A percentile compares a stretch with the other conserved stretches of the same genome.
Evolutionary conservation across 2,797 vertebrate genomes (phyloP).

Genomic region (Dallia pectoralis): DNA sequence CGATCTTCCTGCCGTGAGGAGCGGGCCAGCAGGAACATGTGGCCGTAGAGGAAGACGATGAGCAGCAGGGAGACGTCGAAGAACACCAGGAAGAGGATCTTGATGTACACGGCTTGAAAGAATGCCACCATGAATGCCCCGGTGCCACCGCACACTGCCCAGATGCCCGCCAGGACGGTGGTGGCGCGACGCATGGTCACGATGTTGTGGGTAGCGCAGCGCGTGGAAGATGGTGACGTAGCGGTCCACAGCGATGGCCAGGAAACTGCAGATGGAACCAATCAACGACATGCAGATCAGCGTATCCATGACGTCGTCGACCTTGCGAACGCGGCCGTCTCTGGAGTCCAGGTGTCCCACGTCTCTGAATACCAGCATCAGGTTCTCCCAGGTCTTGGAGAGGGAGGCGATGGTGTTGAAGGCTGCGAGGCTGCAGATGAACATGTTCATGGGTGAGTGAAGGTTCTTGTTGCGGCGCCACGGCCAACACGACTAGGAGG

Average conservation of each 20-base stretch:
- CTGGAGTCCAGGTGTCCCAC: slow-evolving; percentile 76
- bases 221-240: slow-evolving; percentile 97
- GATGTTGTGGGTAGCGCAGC: slow-evolving; percentile 87
- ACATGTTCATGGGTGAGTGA: slow-evolving; percentile 93
- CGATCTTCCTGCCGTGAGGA: slow-evolving; percentile 84
- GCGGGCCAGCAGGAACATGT: slow-evolving; percentile 91
- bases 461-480: slow-evolving; percentile 88
- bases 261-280: slow-evolving; percentile 90
- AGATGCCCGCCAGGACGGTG: slow-evolving; percentile 76
- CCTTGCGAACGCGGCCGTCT: slow-evolving; percentile 72
- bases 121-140: slow-evolving; percentile 83
- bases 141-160: slow-evolving; percentile 78
- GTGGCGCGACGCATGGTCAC: slow-evolving; percentile 82
- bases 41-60: slow-evolving; percentile 87
- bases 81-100: slow-evolving; percentile 81
- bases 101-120: slow-evolving; percentile 77
- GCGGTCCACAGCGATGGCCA: slow-evolving; percentile 88
- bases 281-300: slow-evolving; percentile 88
- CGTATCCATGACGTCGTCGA: slow-evolving; percentile 89
- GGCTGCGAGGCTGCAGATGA: slow-evolving; percentile 92
- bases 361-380: slow-evolving; percentile 82
- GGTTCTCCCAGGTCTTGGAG: slow-evolving; percentile 87
- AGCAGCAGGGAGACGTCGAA: slow-evolving; percentile 83
- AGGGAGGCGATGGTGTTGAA: slow-evolving; percentile 92
- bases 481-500: slow-evolving; percentile 85